Percentiles rank a stretch among this genome's conserved stretches.
Conservation (phyloP, 2,113 vertebrate genomes). For the Caloenas nicobarica region DNA sequence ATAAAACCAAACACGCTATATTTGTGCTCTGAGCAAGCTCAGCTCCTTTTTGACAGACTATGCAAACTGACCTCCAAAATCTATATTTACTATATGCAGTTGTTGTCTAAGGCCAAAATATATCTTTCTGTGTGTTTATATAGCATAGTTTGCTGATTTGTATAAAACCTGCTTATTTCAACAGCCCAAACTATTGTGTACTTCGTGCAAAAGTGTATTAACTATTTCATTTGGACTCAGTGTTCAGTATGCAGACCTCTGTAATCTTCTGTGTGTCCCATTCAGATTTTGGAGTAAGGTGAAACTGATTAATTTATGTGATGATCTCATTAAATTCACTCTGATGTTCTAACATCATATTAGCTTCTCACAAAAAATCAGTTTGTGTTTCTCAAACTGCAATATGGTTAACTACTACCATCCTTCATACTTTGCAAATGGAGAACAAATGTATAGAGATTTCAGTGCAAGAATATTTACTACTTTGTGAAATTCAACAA, state of each 20-base stretch:
- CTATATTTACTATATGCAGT: not conserved
- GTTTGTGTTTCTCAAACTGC: not conserved
- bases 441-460: not conserved
- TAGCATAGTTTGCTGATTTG: not conserved
- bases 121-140: not conserved
- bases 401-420: not conserved
- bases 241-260: not conserved
- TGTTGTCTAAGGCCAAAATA: not conserved
- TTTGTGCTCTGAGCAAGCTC: not conserved
- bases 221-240: not conserved
- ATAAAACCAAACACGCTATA: not conserved
- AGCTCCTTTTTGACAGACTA: not conserved
- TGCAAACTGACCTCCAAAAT: not conserved
- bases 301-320: not conserved
- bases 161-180: not conserved
- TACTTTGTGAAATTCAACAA: not conserved
- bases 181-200: not conserved
- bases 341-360: not conserved
- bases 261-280: not conserved
- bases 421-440: not conserved
- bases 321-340: not conserved
- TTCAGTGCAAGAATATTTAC: not conserved
- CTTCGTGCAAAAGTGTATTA: not conserved
- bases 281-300: not conserved
- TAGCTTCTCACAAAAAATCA: not conserved